A percentile compares a stretch with the other conserved stretches of the same genome.
phyloP scores from a whole-genome alignment of 2,113 vertebrate species.

The Pristiophorus japonicus region DNA sequence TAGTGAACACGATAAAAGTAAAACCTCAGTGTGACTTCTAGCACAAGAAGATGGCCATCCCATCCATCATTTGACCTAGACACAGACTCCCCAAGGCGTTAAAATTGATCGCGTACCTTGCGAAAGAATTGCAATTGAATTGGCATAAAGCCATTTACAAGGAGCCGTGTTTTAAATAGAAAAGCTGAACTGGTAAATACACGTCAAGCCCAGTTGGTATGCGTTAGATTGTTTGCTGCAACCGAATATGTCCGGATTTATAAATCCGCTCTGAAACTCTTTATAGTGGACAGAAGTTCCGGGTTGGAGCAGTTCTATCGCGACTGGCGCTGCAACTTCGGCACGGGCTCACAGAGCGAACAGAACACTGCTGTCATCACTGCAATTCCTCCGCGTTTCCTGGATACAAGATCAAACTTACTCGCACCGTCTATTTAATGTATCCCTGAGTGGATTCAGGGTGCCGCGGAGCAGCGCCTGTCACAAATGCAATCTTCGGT shows the following conservation, averaged over 20 bases:
- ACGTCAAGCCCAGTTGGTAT: not conserved
- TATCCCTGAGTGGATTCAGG: no score
- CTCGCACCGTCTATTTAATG: no score
- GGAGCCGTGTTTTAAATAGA: not conserved
- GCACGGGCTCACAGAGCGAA: not conserved
- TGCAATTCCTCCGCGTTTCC: not conserved
- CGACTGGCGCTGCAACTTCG: not conserved
- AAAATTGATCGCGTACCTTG: not conserved
- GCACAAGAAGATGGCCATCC: not conserved
- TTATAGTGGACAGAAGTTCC: not conserved
- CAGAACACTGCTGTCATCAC: not conserved
- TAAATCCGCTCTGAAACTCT: not conserved
- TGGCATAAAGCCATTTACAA: not conserved
- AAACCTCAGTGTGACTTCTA: not conserved
- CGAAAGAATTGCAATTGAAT: not conserved
- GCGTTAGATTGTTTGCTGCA: not conserved
- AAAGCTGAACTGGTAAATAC: no score
- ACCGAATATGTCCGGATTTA: not conserved
- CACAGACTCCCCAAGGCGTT: not conserved
- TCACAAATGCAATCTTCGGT: not conserved
- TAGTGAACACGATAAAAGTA: not conserved
- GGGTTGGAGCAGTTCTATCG: no score
- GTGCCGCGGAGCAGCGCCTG: not conserved
- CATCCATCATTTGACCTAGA: not conserved
- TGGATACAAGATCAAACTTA: no score